Percentiles rank a stretch among this genome's conserved stretches.
phyloP scores from a whole-genome alignment of 35 echinoderm and acorn worm genomes.

The Ophioderma brevispina region DNA sequence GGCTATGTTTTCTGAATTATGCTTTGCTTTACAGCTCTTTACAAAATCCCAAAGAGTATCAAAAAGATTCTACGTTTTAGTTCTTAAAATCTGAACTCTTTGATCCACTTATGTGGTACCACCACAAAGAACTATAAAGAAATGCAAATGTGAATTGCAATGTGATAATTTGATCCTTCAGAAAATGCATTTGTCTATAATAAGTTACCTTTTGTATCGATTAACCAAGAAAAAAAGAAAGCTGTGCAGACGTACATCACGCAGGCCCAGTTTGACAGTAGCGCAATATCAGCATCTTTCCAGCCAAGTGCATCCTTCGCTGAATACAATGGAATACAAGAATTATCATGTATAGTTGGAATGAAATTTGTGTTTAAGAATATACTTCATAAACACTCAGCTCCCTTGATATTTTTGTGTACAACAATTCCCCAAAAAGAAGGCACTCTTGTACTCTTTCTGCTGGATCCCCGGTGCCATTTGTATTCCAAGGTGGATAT shows the following conservation, averaged over 20 bases:
- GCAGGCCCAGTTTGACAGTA: slow-evolving; percentile 77
- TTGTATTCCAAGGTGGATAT: no score
- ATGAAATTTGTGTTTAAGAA: background rate
- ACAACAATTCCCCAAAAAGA: background rate
- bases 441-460: background rate
- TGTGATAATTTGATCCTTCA: no score
- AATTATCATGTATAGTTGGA: background rate
- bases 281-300: slow-evolving; percentile 38
- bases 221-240: slow-evolving; percentile 72
- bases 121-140: no score
- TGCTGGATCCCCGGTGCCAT: no score
- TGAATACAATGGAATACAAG: slow-evolving; percentile 4
- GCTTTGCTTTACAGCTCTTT: no score
- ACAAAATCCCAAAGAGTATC: no score
- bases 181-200: no score
- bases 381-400: background rate
- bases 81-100: no score
- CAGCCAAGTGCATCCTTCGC: slow-evolving; percentile 40
- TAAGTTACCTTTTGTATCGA: slow-evolving; percentile 80
- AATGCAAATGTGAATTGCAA: no score
- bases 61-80: no score
- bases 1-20: no score
- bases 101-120: no score
- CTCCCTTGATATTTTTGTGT: background rate
- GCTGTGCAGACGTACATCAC: slow-evolving; percentile 63